Evolutionary conservation across 2,113 vertebrate genomes (phyloP).

Genomic region (Lathamus discolor): DNA sequence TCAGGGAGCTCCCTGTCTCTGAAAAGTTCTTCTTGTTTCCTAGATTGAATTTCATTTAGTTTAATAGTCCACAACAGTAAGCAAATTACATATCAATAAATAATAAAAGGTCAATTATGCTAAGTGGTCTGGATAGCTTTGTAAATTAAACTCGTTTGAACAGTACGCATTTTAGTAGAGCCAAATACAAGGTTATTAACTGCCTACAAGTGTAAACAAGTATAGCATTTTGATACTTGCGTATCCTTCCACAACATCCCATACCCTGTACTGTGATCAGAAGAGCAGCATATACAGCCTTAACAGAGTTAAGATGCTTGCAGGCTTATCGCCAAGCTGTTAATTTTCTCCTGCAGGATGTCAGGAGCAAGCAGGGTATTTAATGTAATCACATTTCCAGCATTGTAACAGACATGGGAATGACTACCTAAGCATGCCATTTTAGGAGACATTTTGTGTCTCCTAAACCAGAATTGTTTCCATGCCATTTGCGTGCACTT

Average conservation of each 20-base stretch:
- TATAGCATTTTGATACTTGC: background rate
- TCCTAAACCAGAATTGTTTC: background rate
- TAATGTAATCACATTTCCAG: background rate
- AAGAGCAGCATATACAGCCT: background rate
- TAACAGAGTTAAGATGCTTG: background rate
- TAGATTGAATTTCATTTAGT: background rate
- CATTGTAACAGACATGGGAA: background rate
- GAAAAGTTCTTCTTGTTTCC: background rate
- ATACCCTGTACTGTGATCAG: background rate
- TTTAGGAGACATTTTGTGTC: background rate
- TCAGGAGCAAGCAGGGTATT: background rate
- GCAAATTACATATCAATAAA: background rate
- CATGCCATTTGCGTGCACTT: background rate
- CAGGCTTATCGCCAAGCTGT: background rate
- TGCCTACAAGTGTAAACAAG: background rate
- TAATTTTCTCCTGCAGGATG: background rate
- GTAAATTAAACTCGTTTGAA: background rate
- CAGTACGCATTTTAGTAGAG: background rate
- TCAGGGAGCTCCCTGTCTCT: background rate
- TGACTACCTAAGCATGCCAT: background rate
- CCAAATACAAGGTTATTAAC: background rate
- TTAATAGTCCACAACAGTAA: background rate
- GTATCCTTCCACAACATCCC: background rate
- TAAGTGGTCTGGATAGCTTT: background rate
- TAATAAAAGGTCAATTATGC: background rate